Conservation (phyloP, 2,888 invertebrate genomes). For the Aplocera efformata region DNA sequence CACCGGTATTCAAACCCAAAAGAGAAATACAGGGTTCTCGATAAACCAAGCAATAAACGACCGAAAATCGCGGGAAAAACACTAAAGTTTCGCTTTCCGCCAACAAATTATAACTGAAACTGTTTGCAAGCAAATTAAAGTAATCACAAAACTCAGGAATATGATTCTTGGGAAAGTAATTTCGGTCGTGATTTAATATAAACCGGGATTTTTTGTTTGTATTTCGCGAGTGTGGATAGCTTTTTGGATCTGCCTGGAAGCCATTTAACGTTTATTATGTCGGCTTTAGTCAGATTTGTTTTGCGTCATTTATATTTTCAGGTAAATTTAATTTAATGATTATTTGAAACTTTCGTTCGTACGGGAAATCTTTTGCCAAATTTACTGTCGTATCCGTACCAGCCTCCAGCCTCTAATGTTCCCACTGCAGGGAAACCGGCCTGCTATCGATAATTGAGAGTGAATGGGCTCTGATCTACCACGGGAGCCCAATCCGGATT, state of each 20-base stretch:
- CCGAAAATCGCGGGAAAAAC: constrained; percentile 35
- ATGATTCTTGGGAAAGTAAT: constrained; percentile 27
- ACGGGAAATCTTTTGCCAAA: no score
- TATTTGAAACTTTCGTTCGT: no score
- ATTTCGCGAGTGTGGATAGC: constrained; percentile 8
- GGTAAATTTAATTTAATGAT: no score
- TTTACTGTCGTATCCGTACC: no score
- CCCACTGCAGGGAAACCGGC: no score
- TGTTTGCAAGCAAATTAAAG: constrained; percentile 37
- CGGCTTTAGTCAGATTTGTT: neutral
- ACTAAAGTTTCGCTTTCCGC: constrained; percentile 33
- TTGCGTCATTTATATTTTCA: no score
- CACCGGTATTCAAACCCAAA: neutral
- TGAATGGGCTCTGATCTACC: no score
- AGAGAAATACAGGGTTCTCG: constrained; percentile 15
- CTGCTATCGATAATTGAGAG: no score
- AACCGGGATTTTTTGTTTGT: constrained; percentile 24
- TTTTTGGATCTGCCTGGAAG: constrained; percentile 6
- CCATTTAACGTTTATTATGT: neutral
- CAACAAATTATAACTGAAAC: constrained; percentile 46
- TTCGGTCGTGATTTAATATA: constrained; percentile 29
- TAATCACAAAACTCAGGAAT: constrained; percentile 34
- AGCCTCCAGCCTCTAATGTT: no score
- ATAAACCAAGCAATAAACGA: constrained; percentile 32
- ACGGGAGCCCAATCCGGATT: no score